Conservation (phyloP, 2,797 vertebrate genomes). For the Tachyglossus aculeatus region DNA sequence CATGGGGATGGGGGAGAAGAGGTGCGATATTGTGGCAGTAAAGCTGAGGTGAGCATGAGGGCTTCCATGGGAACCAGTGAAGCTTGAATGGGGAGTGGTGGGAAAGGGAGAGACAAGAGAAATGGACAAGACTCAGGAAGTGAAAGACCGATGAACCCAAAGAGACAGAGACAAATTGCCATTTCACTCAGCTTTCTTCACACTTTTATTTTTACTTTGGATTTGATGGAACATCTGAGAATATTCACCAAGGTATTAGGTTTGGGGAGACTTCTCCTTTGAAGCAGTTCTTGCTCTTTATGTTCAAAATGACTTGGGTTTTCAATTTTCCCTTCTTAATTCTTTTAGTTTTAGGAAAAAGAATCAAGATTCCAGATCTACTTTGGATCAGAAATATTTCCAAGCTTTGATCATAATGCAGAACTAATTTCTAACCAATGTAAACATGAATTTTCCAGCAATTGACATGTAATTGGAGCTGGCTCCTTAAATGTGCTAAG, state of each 20-base stretch:
- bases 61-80: too few species aligned
- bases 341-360: not conserved
- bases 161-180: not conserved
- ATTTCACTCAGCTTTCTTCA: not conserved
- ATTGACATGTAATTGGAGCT: conserved; percentile 6
- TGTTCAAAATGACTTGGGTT: not conserved
- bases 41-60: too few species aligned
- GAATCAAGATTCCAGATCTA: not conserved
- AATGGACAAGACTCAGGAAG: too few species aligned
- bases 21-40: too few species aligned
- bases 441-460: conserved; percentile 33
- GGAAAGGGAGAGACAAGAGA: too few species aligned
- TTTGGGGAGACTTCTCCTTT: too few species aligned
- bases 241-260: too few species aligned
- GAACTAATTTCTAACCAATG: conserved; percentile 18
- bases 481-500: not conserved
- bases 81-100: too few species aligned
- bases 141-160: too few species aligned
- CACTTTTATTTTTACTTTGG: not conserved
- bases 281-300: not conserved
- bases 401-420: not conserved
- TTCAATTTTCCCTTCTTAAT: not conserved
- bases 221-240: not conserved
- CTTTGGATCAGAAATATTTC: not conserved
- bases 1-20: too few species aligned